Conservation (phyloP, 2,797 vertebrate species). For the Poecilia velifera region DNA sequence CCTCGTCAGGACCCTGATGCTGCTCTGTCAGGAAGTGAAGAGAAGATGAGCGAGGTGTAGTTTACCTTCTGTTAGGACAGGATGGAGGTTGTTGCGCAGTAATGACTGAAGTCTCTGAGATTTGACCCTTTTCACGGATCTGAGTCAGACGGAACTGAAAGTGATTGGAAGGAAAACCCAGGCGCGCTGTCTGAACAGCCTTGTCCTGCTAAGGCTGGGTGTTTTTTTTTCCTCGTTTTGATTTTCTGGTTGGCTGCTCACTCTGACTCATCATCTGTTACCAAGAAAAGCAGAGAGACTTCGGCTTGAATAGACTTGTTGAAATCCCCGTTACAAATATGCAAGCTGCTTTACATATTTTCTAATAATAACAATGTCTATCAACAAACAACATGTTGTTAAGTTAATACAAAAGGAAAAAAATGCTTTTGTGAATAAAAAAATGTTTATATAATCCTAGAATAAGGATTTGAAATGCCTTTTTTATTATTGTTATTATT, state of each 20-base stretch:
- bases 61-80: slow-evolving; percentile 39
- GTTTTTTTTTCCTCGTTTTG: background rate
- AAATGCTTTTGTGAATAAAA: background rate
- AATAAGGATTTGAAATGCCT: background rate
- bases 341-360: no score
- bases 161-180: slow-evolving; percentile 2
- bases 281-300: slow-evolving; percentile 7
- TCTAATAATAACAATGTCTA: background rate
- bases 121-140: slow-evolving; percentile 13
- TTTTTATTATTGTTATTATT: background rate
- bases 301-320: background rate
- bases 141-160: slow-evolving; percentile 52
- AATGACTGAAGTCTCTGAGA: background rate
- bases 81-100: background rate
- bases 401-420: background rate
- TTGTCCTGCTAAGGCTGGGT: background rate
- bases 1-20: background rate
- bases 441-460: background rate
- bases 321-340: background rate
- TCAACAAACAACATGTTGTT: background rate
- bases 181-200: background rate
- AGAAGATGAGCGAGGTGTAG: background rate
- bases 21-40: background rate
- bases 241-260: slow-evolving; percentile 65
- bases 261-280: slow-evolving; percentile 66